Conservation (phyloP, 2,888 invertebrate species). For the Aphrophora alni region DNA sequence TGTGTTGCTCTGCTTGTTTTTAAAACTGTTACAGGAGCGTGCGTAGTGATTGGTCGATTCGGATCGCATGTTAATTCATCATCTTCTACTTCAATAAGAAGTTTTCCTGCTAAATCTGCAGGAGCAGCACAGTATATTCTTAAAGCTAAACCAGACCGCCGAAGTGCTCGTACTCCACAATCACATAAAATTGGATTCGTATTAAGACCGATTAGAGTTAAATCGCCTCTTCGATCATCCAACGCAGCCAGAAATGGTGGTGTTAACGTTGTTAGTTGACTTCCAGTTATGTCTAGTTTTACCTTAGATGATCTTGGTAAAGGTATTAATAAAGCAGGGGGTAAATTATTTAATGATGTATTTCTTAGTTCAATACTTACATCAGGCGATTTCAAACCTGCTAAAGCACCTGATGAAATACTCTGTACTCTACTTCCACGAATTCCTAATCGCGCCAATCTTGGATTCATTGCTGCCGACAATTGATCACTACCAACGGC, state of each 20-base stretch:
- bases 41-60: conserved; percentile 62
- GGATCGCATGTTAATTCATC: conserved; percentile 82
- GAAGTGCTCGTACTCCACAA: conserved; percentile 79
- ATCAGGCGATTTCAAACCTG: conserved; percentile 76
- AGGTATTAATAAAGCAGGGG: conserved; percentile 84
- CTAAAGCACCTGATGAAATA: conserved; percentile 82
- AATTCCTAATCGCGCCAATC: conserved; percentile 75
- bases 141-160: conserved; percentile 62
- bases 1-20: conserved; percentile 63
- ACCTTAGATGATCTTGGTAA: conserved; percentile 85
- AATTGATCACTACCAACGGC: conserved; percentile 82
- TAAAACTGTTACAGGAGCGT: conserved; percentile 54
- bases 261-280: conserved; percentile 75
- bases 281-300: conserved; percentile 78
- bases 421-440: conserved; percentile 76
- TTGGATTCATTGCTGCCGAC: conserved; percentile 78
- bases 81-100: conserved; percentile 78
- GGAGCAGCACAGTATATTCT: conserved; percentile 71
- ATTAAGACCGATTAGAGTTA: conserved; percentile 75
- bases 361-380: conserved; percentile 78
- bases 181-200: conserved; percentile 86
- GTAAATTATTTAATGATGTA: conserved; percentile 78
- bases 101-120: conserved; percentile 69
- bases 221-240: conserved; percentile 79
- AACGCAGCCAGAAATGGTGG: conserved; percentile 80